Evolutionary conservation across 2,888 invertebrate species (phyloP), one percentile per base, ranked within the genome.

Genomic region (Harpalus rufipes): DNA sequence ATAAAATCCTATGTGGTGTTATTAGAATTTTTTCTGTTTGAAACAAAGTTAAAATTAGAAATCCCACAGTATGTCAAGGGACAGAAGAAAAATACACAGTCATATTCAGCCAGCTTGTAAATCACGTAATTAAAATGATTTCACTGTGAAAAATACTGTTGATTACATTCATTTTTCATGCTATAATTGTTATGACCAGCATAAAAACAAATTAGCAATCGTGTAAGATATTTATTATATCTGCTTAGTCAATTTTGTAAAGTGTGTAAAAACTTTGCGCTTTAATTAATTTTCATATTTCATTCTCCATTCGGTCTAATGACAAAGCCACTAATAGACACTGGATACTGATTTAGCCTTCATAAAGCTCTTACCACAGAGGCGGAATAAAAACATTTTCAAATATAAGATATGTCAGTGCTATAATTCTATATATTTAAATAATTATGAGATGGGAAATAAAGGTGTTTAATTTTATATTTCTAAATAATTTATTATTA

Each of bases 191-290:
- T 74, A 74, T 74, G n/a, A 74, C n/a, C 68, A 41, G 18, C 44
- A 74, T 74, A 74, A 41, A 74, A 74, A 74, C 72, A 74, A 74
- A 74, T 74, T 74, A 74, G 44, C 72, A 41, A 41, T 74, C 72
- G 72, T 74, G 72, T 74, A 44, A 74, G 72, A 14, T 74, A 74
- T 74, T 74, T 74, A 74, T 74, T 74, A 74, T 74, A 74, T 74
- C 72, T 74, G 72, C 72, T 74, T 74, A 74, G 72, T 44, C 72
- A 74, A 44, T 74, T 74, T 74, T 74, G 44, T 18, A 18, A 74
- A 74, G 72, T 74, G 72, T 44, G 72, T 44, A 74, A 74, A 74
- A 74, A 74, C 16, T 41, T 68, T 41, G 41, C 14, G 12, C 16
- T 44, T 74, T 44, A 74, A 74, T 74, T 74, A 44, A 74, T 74